Percentiles rank a stretch among this genome's conserved stretches.
Conservation (phyloP, 2,113 vertebrate species). For the Cnemophilus loriae region DNA sequence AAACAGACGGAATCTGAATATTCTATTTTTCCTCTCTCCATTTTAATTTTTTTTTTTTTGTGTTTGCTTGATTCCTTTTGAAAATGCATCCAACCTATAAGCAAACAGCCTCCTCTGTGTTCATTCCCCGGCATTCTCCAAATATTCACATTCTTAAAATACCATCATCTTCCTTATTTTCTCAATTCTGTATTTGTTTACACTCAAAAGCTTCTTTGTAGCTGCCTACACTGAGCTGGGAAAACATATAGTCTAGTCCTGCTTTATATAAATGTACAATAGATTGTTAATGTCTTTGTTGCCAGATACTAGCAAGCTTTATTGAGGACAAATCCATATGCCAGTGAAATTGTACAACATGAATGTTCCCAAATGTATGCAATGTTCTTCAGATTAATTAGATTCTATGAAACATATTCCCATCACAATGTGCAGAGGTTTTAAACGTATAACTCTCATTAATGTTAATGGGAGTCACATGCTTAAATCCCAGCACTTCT, state of each 20-base stretch:
- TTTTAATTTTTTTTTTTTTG: constrained; percentile 10
- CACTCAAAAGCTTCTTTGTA: constrained; percentile 88
- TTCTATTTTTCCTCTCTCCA: constrained; percentile 40
- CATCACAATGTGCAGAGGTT: neutral
- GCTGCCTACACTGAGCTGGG: constrained; percentile 79
- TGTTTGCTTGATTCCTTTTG: constrained; percentile 58
- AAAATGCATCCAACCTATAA: constrained; percentile 63
- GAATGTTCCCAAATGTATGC: constrained; percentile 28
- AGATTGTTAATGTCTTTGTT: constrained; percentile 49
- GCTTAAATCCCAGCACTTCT: neutral
- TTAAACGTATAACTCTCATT: neutral
- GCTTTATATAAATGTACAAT: constrained; percentile 42
- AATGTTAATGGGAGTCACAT: neutral
- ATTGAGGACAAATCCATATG: constrained; percentile 39
- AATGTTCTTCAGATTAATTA: constrained; percentile 22
- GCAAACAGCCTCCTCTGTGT: constrained; percentile 74
- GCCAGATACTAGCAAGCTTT: constrained; percentile 8
- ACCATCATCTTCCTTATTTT: constrained; percentile 94
- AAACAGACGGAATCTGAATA: constrained; percentile 71
- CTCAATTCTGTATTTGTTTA: constrained; percentile 97
- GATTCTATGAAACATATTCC: neutral
- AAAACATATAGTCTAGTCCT: constrained; percentile 70
- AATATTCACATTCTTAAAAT: constrained; percentile 93
- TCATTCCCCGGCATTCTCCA: constrained; percentile 84
- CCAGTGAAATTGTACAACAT: neutral